These are phyloP conservation scores for Hydraecia micacea DNA, from an alignment of 2,888 invertebrate genomes.

Conservation along the genomic window DNA sequence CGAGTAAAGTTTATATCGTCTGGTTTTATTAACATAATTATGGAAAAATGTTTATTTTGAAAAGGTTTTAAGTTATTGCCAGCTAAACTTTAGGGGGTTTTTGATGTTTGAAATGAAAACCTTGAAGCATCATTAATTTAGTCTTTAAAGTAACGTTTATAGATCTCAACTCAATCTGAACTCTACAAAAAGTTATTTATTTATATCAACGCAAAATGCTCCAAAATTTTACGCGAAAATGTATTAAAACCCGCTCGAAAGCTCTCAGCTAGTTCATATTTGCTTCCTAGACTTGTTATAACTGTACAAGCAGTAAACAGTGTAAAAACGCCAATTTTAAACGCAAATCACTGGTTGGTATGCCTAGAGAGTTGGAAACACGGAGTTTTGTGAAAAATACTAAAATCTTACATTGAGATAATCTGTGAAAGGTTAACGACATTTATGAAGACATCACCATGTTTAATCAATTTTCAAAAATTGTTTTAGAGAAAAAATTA, in stretches of 20 bases:
- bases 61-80: background rate
- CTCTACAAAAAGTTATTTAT: background rate
- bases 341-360: slow-evolving; percentile 10
- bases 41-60: background rate
- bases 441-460: background rate
- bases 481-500: background rate
- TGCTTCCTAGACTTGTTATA: slow-evolving; percentile 55
- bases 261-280: slow-evolving; percentile 21
- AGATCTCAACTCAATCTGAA: background rate
- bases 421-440: slow-evolving; percentile 1
- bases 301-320: slow-evolving; percentile 46
- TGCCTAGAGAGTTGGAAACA: background rate
- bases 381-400: background rate
- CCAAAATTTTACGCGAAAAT: background rate
- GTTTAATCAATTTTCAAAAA: background rate
- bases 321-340: slow-evolving; percentile 36
- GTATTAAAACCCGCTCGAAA: slow-evolving; percentile 20
- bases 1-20: background rate
- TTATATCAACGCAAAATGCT: background rate
- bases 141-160: background rate
- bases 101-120: background rate
- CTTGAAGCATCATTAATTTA: background rate
- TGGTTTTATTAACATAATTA: background rate
- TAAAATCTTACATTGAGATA: background rate
- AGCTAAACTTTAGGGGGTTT: background rate